Evolutionary conservation across 1,140 invertebrate species (phyloP), one percentile per base, ranked within the genome.

Genomic region (Lepidurus couesii): DNA sequence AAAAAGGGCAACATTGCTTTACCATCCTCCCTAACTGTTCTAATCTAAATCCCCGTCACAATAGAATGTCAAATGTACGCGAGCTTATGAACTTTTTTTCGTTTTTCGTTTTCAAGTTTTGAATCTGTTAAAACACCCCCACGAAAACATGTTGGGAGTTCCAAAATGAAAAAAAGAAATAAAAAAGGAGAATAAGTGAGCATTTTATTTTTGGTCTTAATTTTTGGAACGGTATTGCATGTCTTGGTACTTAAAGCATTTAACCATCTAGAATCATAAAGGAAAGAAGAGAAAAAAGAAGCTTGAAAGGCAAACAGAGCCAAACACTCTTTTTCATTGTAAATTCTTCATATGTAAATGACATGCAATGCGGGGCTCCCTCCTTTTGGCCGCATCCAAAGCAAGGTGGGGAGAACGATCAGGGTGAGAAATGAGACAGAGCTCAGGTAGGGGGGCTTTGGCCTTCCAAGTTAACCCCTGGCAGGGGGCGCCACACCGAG

Each of bases 361-460:
- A 65, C 53, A 65, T 65, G 53, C 53, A 65, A 65, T 65, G 21
- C 16, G 16, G 21, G 21, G 53, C 53, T 65, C 21, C 53, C 53
- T 21, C 21, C 53, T 21, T 65, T 65, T 65, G 21, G 53, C 53
- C 53, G 16, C 53, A 16, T 65, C 53, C 53, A 65, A 65, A 65
- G 53, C 53, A 65, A 65, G 53, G 53, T 65, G 53, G 53, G 53
- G 53, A 65, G 53, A 65, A 65, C 21, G 53, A 65, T 65, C 53
- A 65, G 53, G 53, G 53, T 65, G 53, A 65, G 53, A 65, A 65
- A 65, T 65, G 53, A 65, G 53, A 65, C 53, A 65, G 53, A 65
- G 53, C 53, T 65, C 53, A 65, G 53, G 53, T 65, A 65, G 53
- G 53, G n/a, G 53, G 53, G 53, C 53, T 65, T 65, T 65, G 53